phyloP scores from a whole-genome alignment of 2,888 invertebrate genomes.

The Latrodectus elegans region DNA sequence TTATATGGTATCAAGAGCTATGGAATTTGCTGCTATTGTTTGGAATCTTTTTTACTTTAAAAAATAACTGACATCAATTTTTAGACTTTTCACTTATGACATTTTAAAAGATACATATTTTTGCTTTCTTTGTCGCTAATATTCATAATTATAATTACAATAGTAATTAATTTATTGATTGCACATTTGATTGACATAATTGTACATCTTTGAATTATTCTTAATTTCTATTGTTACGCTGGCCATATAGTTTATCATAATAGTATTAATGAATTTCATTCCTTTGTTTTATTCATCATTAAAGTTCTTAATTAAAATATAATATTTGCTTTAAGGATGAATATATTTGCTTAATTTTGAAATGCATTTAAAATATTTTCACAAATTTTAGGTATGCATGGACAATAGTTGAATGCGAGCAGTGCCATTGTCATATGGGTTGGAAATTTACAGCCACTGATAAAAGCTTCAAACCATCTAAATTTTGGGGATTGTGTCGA shows the following conservation, averaged over 20 bases:
- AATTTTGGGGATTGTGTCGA: constrained; percentile 84
- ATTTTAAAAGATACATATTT: not conserved
- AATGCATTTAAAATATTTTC: constrained; percentile 1
- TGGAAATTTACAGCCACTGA: constrained; percentile 85
- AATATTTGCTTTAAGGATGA: not conserved
- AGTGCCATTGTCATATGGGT: constrained; percentile 83
- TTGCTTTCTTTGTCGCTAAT: too few species aligned
- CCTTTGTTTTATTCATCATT: not conserved
- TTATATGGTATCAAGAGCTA: too few species aligned
- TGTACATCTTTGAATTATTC: not conserved
- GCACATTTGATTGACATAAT: not conserved
- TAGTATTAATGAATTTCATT: not conserved
- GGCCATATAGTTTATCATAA: not conserved
- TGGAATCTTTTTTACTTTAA: too few species aligned
- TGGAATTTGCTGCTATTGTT: too few species aligned
- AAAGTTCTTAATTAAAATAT: not conserved
- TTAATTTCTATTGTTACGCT: not conserved
- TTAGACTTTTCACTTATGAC: not conserved
- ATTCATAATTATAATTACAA: too few species aligned
- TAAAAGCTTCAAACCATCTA: constrained; percentile 80
- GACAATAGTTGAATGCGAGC: constrained; percentile 83
- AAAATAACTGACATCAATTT: not conserved
- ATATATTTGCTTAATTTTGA: not conserved
- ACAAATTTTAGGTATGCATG: constrained; percentile 82
- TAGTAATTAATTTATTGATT: too few species aligned